Evolutionary conservation across 2,113 vertebrate genomes (phyloP).

Genomic region (Peromyscus maniculatus): DNA sequence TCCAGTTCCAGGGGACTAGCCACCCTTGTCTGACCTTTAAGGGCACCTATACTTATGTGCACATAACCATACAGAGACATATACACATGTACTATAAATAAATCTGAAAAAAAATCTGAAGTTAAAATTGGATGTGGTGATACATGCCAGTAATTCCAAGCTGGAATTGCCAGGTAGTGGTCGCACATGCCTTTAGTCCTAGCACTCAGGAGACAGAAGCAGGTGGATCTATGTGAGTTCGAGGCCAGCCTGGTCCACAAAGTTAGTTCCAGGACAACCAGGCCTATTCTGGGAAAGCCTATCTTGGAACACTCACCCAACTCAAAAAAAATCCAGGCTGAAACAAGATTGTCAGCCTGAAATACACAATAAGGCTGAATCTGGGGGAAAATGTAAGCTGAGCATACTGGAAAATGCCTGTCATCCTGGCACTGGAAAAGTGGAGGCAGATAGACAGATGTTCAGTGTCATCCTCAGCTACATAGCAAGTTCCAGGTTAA

Average conservation of each 20-base stretch:
- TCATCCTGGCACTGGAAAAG: not conserved
- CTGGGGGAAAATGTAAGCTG: not conserved
- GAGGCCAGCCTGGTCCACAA: not conserved
- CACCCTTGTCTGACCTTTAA: not conserved
- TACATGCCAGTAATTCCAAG: not conserved
- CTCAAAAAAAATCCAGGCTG: not conserved
- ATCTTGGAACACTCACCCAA: not conserved
- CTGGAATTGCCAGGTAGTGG: not conserved
- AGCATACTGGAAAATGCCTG: not conserved
- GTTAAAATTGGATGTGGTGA: not conserved
- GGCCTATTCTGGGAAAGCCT: not conserved
- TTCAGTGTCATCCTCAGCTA: not conserved
- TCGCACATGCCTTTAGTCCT: not conserved
- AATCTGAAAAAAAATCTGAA: not conserved
- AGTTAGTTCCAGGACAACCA: not conserved
- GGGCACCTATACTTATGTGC: not conserved
- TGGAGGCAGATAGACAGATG: not conserved
- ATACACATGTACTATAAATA: not conserved
- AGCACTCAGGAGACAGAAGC: not conserved
- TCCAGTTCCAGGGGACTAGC: not conserved
- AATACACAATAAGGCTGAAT: not conserved
- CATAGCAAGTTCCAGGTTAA: not conserved
- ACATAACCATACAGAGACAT: not conserved
- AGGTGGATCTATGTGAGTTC: not conserved
- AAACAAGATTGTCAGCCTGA: not conserved